Evolutionary conservation across 1,140 invertebrate species (phyloP).

Genomic region (Heliconius melpomene): DNA sequence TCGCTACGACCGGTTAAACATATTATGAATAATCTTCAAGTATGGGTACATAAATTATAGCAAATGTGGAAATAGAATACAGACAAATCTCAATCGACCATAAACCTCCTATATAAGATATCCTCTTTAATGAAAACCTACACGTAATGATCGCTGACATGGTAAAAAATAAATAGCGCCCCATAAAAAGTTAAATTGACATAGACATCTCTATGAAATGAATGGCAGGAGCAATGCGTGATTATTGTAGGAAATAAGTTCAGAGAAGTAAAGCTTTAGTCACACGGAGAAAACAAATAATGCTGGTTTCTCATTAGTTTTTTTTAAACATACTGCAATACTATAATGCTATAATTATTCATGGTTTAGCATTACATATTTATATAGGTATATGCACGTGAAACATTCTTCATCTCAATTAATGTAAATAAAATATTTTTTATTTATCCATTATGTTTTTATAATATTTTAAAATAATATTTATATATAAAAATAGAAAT

Average conservation of each 20-base stretch:
- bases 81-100: conserved; percentile 19
- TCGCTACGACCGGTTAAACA: conserved; percentile 22
- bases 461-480: no score
- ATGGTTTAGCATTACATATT: no score
- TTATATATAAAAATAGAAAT: no score
- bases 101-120: conserved; percentile 32
- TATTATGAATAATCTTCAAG: neutral
- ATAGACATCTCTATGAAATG: conserved; percentile 60
- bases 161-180: conserved; percentile 57
- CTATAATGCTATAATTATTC: neutral
- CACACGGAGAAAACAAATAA: neutral
- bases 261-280: conserved; percentile 8
- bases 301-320: neutral
- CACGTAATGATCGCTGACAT: conserved; percentile 54
- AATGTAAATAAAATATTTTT: no score
- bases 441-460: no score
- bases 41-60: neutral
- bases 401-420: no score
- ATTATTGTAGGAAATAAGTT: conserved; percentile 39
- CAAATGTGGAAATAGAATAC: neutral
- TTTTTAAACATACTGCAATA: neutral
- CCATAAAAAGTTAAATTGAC: conserved; percentile 55
- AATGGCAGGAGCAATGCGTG: conserved; percentile 51
- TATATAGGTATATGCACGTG: no score
- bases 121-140: conserved; percentile 22